Conservation (phyloP, 2,113 vertebrate genomes). For the Ciconia stormi region DNA sequence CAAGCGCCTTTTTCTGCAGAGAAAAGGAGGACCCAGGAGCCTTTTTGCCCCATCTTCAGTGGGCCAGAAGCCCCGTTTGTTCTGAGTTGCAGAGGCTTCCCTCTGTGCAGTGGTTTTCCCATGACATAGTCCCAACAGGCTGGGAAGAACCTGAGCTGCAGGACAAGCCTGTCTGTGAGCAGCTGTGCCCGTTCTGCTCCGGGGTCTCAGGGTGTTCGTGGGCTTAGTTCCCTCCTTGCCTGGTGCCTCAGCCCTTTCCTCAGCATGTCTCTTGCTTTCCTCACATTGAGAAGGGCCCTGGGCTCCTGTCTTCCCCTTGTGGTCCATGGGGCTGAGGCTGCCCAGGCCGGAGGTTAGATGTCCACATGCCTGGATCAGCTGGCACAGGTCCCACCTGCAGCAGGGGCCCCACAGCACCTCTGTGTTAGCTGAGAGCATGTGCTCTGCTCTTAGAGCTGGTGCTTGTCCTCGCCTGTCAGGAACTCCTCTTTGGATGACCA, state of each 20-base stretch:
- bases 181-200: not conserved
- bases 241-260: not conserved
- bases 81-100: not conserved
- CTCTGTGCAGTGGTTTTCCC: not conserved
- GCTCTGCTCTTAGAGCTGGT: not conserved
- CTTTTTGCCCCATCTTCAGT: not conserved
- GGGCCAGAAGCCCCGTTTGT: not conserved
- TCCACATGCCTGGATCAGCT: not conserved
- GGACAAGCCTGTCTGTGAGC: constrained; percentile 4
- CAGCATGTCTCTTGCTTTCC: not conserved
- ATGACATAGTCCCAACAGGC: not conserved
- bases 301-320: fast-evolving
- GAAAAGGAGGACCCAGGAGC: not conserved
- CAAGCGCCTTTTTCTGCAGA: not conserved
- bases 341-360: not conserved
- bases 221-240: not conserved
- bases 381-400: not conserved
- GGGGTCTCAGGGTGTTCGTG: not conserved
- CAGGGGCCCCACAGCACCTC: not conserved
- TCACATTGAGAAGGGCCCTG: not conserved
- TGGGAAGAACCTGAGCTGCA: constrained; percentile 27
- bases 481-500: not conserved
- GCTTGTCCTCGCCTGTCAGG: not conserved
- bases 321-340: not conserved
- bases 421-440: not conserved